Evolutionary conservation across 2,797 vertebrate genomes (phyloP).

Genomic region (Streptopelia turtur): DNA sequence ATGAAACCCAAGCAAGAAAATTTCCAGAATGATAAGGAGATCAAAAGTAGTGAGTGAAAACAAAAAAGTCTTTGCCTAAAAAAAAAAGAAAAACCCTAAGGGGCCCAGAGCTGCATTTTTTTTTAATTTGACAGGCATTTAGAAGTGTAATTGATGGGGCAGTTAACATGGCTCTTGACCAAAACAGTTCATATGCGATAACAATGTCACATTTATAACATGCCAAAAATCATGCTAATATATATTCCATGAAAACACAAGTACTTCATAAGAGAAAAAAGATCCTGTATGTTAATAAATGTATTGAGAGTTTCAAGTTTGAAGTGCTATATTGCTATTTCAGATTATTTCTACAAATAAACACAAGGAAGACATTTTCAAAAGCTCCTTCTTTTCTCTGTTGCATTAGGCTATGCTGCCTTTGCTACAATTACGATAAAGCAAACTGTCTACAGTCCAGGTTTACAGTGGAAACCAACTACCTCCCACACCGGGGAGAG

Average conservation of each 20-base stretch:
- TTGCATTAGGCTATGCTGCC: neutral
- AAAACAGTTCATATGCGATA: constrained; percentile 69
- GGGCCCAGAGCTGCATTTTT: constrained; percentile 35
- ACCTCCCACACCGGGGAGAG: neutral
- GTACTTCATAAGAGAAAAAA: constrained; percentile 62
- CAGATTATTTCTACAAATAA: constrained; percentile 1
- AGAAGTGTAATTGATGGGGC: constrained; percentile 68
- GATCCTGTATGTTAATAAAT: constrained; percentile 53
- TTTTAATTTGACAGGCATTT: constrained; percentile 69
- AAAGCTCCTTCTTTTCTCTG: neutral
- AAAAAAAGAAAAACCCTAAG: constrained; percentile 53
- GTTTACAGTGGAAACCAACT: constrained; percentile 48
- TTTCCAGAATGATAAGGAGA: constrained; percentile 37
- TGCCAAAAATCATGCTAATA: constrained; percentile 58
- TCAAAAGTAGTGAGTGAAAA: constrained; percentile 42
- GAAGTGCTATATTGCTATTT: neutral
- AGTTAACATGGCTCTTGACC: constrained; percentile 69
- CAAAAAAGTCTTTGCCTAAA: constrained; percentile 39
- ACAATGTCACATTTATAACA: constrained; percentile 55
- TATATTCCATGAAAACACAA: constrained; percentile 55
- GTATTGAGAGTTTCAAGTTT: neutral
- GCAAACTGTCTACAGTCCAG: neutral
- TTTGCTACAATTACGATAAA: neutral
- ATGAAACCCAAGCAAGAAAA: neutral
- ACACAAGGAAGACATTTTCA: neutral